Base-by-base conservation (phyloP, 2,113 vertebrate species). In the Pomatostomus ruficeps region DNA sequence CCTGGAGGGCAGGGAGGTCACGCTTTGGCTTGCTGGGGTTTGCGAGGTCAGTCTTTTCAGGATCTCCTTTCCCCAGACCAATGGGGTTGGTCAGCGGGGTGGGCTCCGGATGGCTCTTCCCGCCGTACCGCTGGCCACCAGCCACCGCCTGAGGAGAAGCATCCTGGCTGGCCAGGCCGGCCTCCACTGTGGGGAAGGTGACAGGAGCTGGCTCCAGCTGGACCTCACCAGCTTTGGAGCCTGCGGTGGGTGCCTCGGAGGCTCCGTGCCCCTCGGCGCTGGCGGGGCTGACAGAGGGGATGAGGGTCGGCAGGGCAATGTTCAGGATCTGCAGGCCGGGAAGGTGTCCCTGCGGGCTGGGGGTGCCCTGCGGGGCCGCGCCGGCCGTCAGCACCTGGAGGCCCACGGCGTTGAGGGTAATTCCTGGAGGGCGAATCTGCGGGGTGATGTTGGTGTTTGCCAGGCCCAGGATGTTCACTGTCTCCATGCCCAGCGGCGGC, bases 321-420 rank as follows among this genome's bases (percentile, higher is more conserved):
- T 99, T 99, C 9, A 99, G 91, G 48, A 99, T 99, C 97, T 99
- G 99, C 71, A 99, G 97, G 38, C 99, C 97, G 0, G 99, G 98
- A 33, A 99, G 93, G 68, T 98, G 99, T 3, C 98, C 93, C 93
- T 98, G 98, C 0, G 98, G 97, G 66, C 95, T 97, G 15, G 98
- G 93, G 51, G 93, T 97, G 97, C 97, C 98, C 75, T 98, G 99
- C 0, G 98, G 93, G 11, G 97, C 84, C 3, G 99, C 77, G 17
- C 93, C 98, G 3, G 99, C 98, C 0, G 99, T 85, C 93, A 99
- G 68, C 21, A 99, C 99, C 97, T 99, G 99, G 70, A 99, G 98
- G 4, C 99, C 99, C 5, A 99, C 97, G 0, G 99, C 98, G 1
- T 98, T 99, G 18, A 99, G 97, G 6, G 99, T 98, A 12, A 99